phyloP scores from a whole-genome alignment of 2,113 vertebrate species.

The Periophthalmus modestus region DNA sequence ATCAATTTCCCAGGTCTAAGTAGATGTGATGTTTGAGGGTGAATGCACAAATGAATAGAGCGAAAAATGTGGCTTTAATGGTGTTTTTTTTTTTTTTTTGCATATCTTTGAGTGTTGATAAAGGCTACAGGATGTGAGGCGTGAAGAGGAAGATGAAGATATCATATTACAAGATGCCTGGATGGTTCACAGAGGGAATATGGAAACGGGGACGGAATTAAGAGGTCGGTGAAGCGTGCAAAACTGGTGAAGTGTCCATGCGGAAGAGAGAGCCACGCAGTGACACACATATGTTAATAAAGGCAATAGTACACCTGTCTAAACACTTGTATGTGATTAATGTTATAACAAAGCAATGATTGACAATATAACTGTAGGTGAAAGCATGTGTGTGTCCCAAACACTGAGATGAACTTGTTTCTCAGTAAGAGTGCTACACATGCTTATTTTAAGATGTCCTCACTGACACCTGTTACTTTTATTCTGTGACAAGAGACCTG shows the following conservation, averaged over 20 bases:
- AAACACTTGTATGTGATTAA: not conserved
- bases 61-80: slow-evolving; percentile 64
- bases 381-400: no score
- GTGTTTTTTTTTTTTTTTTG: slow-evolving; percentile 58
- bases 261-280: slow-evolving; percentile 23
- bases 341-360: not conserved
- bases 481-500: no score
- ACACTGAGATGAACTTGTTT: no score
- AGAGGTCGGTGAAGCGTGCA: slow-evolving; percentile 54
- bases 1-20: slow-evolving; percentile 73
- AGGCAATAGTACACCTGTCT: not conserved
- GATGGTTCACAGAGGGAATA: slow-evolving; percentile 32
- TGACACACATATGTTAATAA: slow-evolving; percentile 6
- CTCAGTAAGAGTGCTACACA: no score
- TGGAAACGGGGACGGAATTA: slow-evolving; percentile 42
- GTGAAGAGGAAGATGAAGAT: slow-evolving; percentile 53
- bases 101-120: slow-evolving; percentile 46
- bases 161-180: slow-evolving; percentile 42
- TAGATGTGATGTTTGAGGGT: slow-evolving; percentile 65
- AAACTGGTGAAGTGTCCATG: slow-evolving; percentile 57
- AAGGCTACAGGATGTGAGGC: slow-evolving; percentile 55
- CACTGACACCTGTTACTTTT: no score
- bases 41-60: slow-evolving; percentile 63
- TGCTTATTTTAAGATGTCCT: no score
- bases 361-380: not conserved